Conservation (phyloP, 2,113 vertebrate species). For the Numenius arquata region DNA sequence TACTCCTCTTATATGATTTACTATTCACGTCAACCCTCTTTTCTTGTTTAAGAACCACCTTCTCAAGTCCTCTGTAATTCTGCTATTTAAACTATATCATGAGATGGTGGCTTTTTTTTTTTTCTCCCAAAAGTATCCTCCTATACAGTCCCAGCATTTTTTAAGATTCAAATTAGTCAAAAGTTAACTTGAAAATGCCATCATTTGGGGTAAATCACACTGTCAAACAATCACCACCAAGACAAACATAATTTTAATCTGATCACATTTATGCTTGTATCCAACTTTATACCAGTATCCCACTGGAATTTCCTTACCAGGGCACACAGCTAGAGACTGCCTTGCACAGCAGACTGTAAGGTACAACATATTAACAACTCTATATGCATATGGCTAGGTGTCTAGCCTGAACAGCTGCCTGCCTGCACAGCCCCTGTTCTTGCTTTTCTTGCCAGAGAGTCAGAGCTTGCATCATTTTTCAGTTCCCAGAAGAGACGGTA, state of each 20-base stretch:
- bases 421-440: too few species aligned
- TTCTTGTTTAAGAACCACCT: not conserved
- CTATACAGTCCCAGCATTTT: not conserved
- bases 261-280: too few species aligned
- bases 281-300: too few species aligned
- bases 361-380: too few species aligned
- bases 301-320: too few species aligned
- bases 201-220: not conserved
- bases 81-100: conserved; percentile 1
- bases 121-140: not conserved
- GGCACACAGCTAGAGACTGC: too few species aligned
- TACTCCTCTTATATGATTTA: not conserved
- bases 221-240: too few species aligned
- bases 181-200: not conserved
- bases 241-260: too few species aligned
- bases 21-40: not conserved
- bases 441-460: not conserved
- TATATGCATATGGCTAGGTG: too few species aligned
- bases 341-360: too few species aligned
- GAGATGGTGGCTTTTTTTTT: not conserved
- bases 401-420: too few species aligned
- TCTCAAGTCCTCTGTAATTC: not conserved
- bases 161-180: not conserved
- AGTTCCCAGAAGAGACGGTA: not conserved
- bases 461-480: not conserved